phyloP scores from a whole-genome alignment of 2,888 invertebrate genomes.

The Melanotus villosus region DNA sequence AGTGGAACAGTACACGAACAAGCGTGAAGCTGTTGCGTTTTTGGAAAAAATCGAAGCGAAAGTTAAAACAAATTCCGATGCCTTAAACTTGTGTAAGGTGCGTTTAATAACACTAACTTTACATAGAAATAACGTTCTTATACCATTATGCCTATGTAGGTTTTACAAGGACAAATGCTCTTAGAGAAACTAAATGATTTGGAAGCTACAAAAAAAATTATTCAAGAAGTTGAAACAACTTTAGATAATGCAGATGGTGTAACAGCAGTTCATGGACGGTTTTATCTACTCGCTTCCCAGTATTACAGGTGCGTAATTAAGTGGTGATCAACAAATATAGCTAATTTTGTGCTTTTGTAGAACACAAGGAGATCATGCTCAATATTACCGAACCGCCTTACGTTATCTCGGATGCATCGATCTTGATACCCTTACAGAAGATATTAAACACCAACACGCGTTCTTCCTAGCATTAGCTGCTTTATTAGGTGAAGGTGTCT shows the following conservation, averaged over 20 bases:
- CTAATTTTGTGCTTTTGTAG: conserved; percentile 59
- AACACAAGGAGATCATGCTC: conserved; percentile 89
- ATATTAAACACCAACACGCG: conserved; percentile 83
- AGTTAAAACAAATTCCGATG: conserved; percentile 89
- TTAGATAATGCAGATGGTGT: conserved; percentile 93
- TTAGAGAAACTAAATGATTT: conserved; percentile 84
- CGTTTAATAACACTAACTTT: no score
- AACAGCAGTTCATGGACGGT: conserved; percentile 93
- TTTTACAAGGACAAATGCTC: conserved; percentile 86
- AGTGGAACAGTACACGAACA: conserved; percentile 83
- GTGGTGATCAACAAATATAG: conserved; percentile 44
- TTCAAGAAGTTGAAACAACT: conserved; percentile 88
- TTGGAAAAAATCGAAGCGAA: conserved; percentile 90
- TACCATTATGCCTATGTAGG: conserved; percentile 68
- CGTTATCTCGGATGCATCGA: conserved; percentile 81
- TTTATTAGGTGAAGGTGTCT: conserved; percentile 93
- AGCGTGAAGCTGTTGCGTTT: conserved; percentile 89
- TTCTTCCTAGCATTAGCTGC: conserved; percentile 95
- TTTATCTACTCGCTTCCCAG: conserved; percentile 93
- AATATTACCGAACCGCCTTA: conserved; percentile 95
- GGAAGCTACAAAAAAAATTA: conserved; percentile 85
- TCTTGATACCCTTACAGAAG: conserved; percentile 75
- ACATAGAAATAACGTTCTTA: no score
- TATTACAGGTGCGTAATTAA: conserved; percentile 78
- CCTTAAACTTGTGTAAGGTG: conserved; percentile 87